A percentile compares a stretch with the other conserved stretches of the same genome.
These are phyloP conservation scores for Momotus momota DNA, from an alignment of 2,797 vertebrate species.

Conservation along the genomic window DNA sequence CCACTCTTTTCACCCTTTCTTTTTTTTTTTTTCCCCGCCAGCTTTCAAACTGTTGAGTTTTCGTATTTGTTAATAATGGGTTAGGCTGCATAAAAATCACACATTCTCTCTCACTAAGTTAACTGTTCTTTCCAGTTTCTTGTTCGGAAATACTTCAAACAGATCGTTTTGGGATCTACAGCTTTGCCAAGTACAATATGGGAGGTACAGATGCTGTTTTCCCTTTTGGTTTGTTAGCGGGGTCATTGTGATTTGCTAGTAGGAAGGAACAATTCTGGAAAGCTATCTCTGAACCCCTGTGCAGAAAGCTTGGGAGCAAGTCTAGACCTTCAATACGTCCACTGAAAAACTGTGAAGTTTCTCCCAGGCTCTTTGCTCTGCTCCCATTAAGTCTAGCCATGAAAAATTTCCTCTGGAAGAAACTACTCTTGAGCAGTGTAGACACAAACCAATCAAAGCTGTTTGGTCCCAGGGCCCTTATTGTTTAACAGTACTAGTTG, in stretches of 20 bases:
- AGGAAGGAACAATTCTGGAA: background rate
- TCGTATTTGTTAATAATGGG: background rate
- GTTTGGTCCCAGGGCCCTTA: background rate
- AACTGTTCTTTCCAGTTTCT: background rate
- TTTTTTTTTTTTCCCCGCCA: rapidly evolving
- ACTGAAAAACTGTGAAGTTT: background rate
- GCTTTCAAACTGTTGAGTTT: background rate
- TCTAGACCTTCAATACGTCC: background rate
- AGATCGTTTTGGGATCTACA: background rate
- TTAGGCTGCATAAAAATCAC: background rate
- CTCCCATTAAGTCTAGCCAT: background rate
- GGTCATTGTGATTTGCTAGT: rapidly evolving
- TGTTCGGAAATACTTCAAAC: background rate
- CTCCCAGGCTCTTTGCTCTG: background rate
- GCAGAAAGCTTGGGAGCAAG: background rate
- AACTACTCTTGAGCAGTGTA: background rate
- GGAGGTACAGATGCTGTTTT: background rate
- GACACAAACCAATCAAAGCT: background rate
- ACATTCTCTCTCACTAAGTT: background rate
- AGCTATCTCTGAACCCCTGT: background rate
- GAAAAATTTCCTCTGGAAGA: background rate
- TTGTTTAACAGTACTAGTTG: background rate
- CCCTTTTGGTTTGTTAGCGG: background rate
- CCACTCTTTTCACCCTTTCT: background rate
- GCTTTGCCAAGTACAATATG: background rate